Conservation (phyloP, 2,113 vertebrate species). For the Peromyscus polionotus region DNA sequence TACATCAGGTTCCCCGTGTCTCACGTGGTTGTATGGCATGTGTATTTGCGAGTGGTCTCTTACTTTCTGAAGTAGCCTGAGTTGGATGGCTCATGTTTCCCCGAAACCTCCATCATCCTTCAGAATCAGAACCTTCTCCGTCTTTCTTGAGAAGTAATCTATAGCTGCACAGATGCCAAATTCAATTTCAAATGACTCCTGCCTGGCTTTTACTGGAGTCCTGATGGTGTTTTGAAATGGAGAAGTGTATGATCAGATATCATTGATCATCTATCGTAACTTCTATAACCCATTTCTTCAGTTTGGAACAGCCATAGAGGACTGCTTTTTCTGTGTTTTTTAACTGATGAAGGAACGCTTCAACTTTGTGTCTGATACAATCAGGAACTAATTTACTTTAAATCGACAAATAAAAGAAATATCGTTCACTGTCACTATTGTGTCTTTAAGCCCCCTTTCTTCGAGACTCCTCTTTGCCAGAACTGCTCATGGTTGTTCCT, state of each 20-base stretch:
- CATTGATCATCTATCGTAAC: slow-evolving; percentile 20
- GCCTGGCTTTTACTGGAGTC: slow-evolving; percentile 38
- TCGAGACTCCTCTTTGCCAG: neutral
- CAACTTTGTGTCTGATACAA: neutral
- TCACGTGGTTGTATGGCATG: neutral
- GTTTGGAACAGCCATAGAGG: neutral
- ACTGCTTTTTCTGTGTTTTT: neutral
- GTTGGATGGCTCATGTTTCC: neutral
- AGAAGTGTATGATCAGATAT: neutral
- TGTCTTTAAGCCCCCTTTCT: neutral
- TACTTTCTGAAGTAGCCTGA: neutral
- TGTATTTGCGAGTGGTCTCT: neutral
- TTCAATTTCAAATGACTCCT: slow-evolving; percentile 48
- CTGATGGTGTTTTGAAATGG: neutral
- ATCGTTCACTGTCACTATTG: neutral
- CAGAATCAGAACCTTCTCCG: neutral
- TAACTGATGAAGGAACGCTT: neutral
- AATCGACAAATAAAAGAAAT: slow-evolving; percentile 11
- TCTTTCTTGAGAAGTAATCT: slow-evolving; percentile 32
- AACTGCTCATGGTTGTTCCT: neutral
- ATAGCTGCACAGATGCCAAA: neutral
- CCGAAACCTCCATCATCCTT: neutral
- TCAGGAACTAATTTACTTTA: slow-evolving; percentile 39
- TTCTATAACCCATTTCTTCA: neutral
- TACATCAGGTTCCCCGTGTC: neutral